Evolutionary conservation across 2,888 invertebrate genomes (phyloP).

Genomic region (Thymelicus acteon): DNA sequence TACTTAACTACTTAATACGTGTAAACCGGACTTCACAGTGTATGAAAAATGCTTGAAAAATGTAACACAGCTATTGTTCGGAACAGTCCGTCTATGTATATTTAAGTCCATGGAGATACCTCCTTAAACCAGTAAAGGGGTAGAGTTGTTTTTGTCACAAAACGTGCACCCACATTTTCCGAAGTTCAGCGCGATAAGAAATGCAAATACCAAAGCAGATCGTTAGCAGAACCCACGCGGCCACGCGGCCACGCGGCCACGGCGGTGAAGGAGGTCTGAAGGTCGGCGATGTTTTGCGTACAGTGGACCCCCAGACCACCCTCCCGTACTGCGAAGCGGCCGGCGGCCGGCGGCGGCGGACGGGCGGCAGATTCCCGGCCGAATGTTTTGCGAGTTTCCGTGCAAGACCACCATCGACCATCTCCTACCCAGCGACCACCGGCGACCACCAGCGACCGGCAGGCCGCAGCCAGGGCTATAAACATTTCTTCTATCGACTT

Average conservation of each 20-base stretch:
- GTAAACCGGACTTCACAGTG: too few relatives aligned
- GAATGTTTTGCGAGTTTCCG: conserved; percentile 25
- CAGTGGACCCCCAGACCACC: neutral
- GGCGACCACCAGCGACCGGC: conserved; percentile 1
- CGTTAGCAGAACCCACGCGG: too few relatives aligned
- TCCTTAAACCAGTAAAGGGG: too few relatives aligned
- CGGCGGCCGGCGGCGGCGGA: neutral
- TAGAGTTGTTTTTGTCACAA: neutral
- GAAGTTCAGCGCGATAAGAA: conserved; percentile 5
- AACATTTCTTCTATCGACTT: neutral
- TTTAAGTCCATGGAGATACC: too few relatives aligned
- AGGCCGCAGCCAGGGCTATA: neutral
- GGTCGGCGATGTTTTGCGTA: conserved; percentile 27
- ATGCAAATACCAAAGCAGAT: conserved; percentile 18
- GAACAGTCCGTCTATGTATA: too few relatives aligned
- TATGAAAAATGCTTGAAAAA: too few relatives aligned
- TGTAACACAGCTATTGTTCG: too few relatives aligned
- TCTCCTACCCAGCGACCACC: neutral
- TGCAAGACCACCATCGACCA: conserved; percentile 6
- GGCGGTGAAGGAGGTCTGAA: neutral
- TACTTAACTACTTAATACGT: too few relatives aligned
- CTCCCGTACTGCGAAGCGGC: conserved; percentile 5
- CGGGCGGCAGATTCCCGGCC: conserved; percentile 4
- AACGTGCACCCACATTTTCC: neutral
- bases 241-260: too few relatives aligned